These are phyloP conservation scores for Caenorhabditis sp. DNA, from an alignment of 2,888 invertebrate species.

Conservation along the genomic window DNA sequence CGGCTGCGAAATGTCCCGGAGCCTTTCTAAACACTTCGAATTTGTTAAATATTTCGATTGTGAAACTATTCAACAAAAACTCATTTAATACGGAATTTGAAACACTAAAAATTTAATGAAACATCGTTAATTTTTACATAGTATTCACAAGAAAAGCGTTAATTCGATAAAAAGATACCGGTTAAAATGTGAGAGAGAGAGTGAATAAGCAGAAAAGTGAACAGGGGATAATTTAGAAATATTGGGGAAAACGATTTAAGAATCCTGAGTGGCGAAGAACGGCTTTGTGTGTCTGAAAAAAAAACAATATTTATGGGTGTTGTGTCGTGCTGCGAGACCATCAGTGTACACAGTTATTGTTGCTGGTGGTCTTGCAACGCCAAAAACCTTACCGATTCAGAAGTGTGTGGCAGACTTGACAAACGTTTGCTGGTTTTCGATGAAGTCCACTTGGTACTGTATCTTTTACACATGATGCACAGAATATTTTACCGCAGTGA, in stretches of 20 bases:
- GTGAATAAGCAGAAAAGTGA: not conserved
- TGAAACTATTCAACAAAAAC: no score
- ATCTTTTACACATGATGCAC: conserved; percentile 83
- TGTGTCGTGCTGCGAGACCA: no score
- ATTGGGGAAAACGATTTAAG: not conserved
- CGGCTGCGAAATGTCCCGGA: no score
- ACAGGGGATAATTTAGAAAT: not conserved
- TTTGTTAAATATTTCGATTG: no score
- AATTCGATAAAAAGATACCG: not conserved
- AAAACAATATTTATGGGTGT: not conserved
- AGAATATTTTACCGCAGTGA: conserved; percentile 79
- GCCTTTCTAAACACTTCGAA: no score
- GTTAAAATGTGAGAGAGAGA: not conserved
- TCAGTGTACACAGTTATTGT: no score
- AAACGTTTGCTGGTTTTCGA: conserved; percentile 85
- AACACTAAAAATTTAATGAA: no score
- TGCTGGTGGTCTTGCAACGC: no score
- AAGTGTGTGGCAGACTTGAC: conserved; percentile 95
- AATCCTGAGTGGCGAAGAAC: conserved; percentile 47
- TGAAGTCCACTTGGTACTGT: conserved; percentile 84
- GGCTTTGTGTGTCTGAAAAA: conserved; percentile 45
- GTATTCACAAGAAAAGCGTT: not conserved
- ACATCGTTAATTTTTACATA: not conserved
- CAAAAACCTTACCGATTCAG: conserved; percentile 75
- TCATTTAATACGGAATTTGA: no score